Conservation (phyloP, 2,797 vertebrate genomes). For the Cuniculus paca region DNA sequence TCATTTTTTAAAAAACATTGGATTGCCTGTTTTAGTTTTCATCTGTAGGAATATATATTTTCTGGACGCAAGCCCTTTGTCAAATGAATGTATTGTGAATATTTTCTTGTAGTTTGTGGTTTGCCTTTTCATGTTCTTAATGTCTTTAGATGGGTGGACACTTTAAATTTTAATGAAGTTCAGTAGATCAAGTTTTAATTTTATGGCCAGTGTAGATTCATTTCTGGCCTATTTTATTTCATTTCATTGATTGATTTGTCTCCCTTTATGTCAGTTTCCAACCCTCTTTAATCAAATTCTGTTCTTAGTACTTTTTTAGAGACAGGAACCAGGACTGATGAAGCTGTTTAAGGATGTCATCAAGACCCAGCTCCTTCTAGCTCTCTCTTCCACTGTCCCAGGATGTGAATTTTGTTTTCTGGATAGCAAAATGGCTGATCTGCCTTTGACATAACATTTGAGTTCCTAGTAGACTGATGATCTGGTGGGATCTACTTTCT, state of each 20-base stretch:
- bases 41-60: neutral
- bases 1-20: neutral
- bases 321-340: neutral
- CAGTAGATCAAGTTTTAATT: conserved; percentile 27
- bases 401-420: neutral
- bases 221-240: neutral
- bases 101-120: neutral
- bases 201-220: neutral
- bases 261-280: neutral
- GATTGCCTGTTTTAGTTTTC: neutral
- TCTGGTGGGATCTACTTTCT: neutral
- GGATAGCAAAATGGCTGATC: neutral
- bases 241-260: neutral
- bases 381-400: neutral
- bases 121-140: conserved; percentile 14
- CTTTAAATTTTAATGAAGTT: conserved; percentile 19
- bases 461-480: neutral
- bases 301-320: neutral
- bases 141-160: neutral
- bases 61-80: neutral
- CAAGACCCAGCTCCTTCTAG: neutral
- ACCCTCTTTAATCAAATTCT: neutral
- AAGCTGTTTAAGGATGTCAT: neutral
- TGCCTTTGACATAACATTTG: neutral
- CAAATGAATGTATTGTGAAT: neutral